Evolutionary conservation across 2,113 vertebrate species (phyloP), one percentile per base, ranked within the genome.

Genomic region (Dasyornis broadbenti): DNA sequence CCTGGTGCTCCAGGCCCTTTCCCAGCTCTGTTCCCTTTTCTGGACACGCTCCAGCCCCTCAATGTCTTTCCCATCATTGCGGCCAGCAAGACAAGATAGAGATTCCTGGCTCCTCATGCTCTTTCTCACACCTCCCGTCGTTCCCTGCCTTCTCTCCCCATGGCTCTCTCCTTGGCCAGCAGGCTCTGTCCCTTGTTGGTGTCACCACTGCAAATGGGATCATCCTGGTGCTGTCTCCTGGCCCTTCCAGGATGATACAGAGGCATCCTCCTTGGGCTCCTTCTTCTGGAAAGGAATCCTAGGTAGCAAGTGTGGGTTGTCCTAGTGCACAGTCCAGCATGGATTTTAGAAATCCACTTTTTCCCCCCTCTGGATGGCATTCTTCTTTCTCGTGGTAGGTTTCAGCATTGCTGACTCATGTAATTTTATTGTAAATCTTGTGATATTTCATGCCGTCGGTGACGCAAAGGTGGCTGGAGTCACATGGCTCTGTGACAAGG

Each of bases 241-340:
- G 17, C 26, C 47, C 17, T 35, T 35, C 70, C 54, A 61, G 19
- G 8, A 7, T 30, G 57, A 28, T 16, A n/a, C 16, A 47, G 6
- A 61, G n/a, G 11, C 15, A 12, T 1, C 76, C 7, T 82, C 45
- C n/a, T 7, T 13, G 40, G 24, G 22, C 22, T 57, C 57, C 53
- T 68, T 82, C 45, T 27, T 9, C 26, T 50, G 35, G 33, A 71
- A 50, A 45, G 11, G n/a, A 23, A 15, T 68, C n/a, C 13, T 14
- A 20, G 24, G 40, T 13, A 53, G 45, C 27, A 49, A 60, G 10
- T 6, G 7, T n/a, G 79, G 18, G 40, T 17, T 77, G 15, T 54
- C 40, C 31, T 49, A 23, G 63, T 10, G 13, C 0, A 0, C 14
- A 89, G 64, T 21, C 30, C 47, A 44, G n/a, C 0, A 0, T 2